These are phyloP conservation scores for Triplophysa rosa DNA, from an alignment of 2,113 vertebrate species.

Conservation along the genomic window DNA sequence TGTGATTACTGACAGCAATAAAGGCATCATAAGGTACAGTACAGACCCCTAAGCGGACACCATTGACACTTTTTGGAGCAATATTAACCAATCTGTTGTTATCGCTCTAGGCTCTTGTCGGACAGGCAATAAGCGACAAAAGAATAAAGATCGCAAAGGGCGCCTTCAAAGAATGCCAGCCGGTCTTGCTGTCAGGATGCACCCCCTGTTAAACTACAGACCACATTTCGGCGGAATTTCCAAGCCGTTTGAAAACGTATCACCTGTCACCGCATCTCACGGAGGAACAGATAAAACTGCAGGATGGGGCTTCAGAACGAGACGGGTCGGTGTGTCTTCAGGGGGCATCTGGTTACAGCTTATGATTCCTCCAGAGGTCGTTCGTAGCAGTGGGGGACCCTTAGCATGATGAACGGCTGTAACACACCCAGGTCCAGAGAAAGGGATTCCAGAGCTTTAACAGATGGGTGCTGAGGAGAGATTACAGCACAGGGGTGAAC, in stretches of 20 bases:
- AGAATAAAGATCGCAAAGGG: not conserved
- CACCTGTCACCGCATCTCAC: conserved; percentile 70
- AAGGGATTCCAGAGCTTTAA: conserved; percentile 6
- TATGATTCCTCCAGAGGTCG: conserved; percentile 69
- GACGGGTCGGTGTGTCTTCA: conserved; percentile 55
- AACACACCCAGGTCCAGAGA: not conserved
- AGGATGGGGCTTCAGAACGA: conserved; percentile 62
- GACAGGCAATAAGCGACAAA: conserved; percentile 7
- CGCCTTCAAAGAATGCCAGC: not conserved
- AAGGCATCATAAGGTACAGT: conserved; percentile 31
- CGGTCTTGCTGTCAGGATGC: conserved; percentile 17
- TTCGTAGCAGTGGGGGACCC: not conserved
- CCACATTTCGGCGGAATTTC: conserved; percentile 56
- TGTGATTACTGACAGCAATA: conserved; percentile 22
- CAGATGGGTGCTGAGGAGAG: not conserved
- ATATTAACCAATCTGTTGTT: not conserved
- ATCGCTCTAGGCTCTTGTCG: not conserved
- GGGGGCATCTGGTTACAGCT: conserved; percentile 70
- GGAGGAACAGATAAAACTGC: conserved; percentile 75
- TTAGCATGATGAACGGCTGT: conserved; percentile 1
- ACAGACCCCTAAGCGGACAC: not conserved
- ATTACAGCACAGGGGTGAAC: not conserved
- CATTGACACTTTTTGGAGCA: not conserved
- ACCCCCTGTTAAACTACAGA: conserved; percentile 31
- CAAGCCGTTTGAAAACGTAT: conserved; percentile 72